Evolutionary conservation across 2,113 vertebrate species (phyloP).

Genomic region (Labrus mixtus): DNA sequence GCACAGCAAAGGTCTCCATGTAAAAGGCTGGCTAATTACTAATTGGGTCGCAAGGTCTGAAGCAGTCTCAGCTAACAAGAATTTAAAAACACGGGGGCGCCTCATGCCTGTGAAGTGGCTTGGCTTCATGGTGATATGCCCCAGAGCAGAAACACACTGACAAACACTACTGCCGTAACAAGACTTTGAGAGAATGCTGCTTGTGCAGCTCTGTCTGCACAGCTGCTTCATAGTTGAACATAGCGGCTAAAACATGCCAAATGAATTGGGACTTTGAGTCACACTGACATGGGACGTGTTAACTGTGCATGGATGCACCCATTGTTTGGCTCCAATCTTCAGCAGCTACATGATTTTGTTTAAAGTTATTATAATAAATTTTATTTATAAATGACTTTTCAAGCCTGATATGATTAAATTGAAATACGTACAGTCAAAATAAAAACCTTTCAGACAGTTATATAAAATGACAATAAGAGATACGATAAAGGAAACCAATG

Average conservation of each 20-base stretch:
- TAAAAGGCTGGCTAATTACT: constrained; percentile 78
- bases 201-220: neutral
- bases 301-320: neutral
- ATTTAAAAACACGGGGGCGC: constrained; percentile 66
- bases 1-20: constrained; percentile 66
- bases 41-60: constrained; percentile 78
- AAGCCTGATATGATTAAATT: too few species aligned
- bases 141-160: constrained; percentile 31
- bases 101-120: constrained; percentile 64
- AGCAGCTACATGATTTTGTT: too few species aligned
- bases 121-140: constrained; percentile 58
- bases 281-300: neutral
- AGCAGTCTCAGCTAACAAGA: constrained; percentile 70
- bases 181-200: neutral
- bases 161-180: constrained; percentile 3
- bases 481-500: too few species aligned
- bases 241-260: neutral
- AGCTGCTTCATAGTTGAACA: neutral
- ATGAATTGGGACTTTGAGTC: neutral
- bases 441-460: too few species aligned
- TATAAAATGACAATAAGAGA: too few species aligned
- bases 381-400: too few species aligned
- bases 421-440: too few species aligned
- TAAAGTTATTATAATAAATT: too few species aligned
- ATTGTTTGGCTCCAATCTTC: neutral